Percentiles rank a stretch among this genome's conserved stretches.
These are phyloP conservation scores for Phenganax subtilis DNA, from an alignment of 92 coral and sea anemone species.

Conservation along the genomic window DNA sequence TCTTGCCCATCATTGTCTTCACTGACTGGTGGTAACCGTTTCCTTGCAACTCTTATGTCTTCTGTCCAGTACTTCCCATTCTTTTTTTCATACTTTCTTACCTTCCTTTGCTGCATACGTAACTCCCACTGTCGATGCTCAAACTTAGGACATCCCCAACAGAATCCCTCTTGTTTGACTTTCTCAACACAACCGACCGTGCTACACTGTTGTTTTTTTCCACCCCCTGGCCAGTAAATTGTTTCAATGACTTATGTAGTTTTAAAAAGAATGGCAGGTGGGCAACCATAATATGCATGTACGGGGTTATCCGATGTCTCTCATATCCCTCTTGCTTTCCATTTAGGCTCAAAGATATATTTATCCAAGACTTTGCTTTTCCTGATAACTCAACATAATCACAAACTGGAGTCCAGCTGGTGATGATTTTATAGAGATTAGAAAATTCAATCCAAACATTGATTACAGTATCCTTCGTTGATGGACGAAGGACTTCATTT, in stretches of 20 bases:
- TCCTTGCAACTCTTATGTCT: slow-evolving; percentile 25
- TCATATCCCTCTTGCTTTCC: slow-evolving; percentile 43
- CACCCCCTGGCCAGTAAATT: slow-evolving; percentile 62
- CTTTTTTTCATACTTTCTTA: slow-evolving; percentile 40
- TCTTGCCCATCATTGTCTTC: no score
- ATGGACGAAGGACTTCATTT: slow-evolving; percentile 3
- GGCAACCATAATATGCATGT: slow-evolving; percentile 51
- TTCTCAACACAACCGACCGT: not conserved
- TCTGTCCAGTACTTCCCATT: slow-evolving; percentile 51
- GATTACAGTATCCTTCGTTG: slow-evolving; percentile 28
- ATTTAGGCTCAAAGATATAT: slow-evolving; percentile 18
- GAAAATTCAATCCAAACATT: slow-evolving; percentile 44
- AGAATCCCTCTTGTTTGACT: slow-evolving; percentile 63
- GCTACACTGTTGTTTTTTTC: slow-evolving; percentile 50
- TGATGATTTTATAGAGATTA: slow-evolving; percentile 29
- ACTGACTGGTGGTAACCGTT: not conserved
- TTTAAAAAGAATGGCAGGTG: slow-evolving; percentile 57
- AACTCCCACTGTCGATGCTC: slow-evolving; percentile 59
- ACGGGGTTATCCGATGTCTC: slow-evolving; percentile 49
- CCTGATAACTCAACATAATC: slow-evolving; percentile 35
- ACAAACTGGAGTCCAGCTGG: slow-evolving; percentile 37
- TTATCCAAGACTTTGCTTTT: slow-evolving; percentile 51
- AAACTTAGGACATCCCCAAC: slow-evolving; percentile 47
- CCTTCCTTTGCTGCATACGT: slow-evolving; percentile 33
- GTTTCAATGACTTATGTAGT: slow-evolving; percentile 41